Percentiles rank a stretch among this genome's conserved stretches.
Evolutionary conservation across 1,140 invertebrate species (phyloP).

Genomic region (Drosophila ironensis): DNA sequence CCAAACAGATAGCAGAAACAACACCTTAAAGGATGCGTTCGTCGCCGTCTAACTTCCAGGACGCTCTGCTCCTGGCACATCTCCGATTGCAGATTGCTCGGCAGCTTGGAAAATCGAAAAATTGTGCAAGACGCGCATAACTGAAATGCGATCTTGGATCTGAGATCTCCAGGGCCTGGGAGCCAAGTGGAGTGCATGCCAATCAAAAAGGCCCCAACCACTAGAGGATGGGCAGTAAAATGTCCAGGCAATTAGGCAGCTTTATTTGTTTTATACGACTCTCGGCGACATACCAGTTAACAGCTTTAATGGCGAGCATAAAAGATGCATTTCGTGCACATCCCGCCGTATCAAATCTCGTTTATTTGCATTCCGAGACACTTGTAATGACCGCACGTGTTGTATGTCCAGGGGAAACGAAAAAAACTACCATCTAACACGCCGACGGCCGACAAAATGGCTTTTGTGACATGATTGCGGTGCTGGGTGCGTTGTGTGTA

Average conservation of each 20-base stretch:
- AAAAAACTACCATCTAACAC: conserved; percentile 27
- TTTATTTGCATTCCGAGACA: conserved; percentile 53
- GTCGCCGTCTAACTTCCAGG: not conserved
- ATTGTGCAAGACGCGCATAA: conserved; percentile 64
- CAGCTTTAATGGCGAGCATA: conserved; percentile 32
- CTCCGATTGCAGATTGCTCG: conserved; percentile 31
- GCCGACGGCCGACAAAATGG: conserved; percentile 13
- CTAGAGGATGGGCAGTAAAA: conserved; percentile 7
- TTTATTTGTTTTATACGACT: conserved; percentile 2
- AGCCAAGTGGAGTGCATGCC: not conserved
- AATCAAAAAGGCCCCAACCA: conserved; percentile 1
- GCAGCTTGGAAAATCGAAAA: conserved; percentile 68
- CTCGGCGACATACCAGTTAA: conserved; percentile 29
- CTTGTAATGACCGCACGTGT: conserved; percentile 58
- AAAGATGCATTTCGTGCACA: conserved; percentile 31
- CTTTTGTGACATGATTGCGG: too few species aligned
- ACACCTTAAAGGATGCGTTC: conserved; percentile 59
- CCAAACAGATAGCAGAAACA: conserved; percentile 59
- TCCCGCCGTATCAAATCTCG: conserved; percentile 26
- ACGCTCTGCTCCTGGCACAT: not conserved
- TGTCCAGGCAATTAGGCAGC: conserved; percentile 24
- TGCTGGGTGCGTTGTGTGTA: conserved; percentile 1
- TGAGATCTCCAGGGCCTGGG: not conserved
- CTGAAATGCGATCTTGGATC: conserved; percentile 52
- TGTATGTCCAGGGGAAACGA: conserved; percentile 12